Evolutionary conservation across 2,888 invertebrate species (phyloP).

Genomic region (Anthophora plumipes): DNA sequence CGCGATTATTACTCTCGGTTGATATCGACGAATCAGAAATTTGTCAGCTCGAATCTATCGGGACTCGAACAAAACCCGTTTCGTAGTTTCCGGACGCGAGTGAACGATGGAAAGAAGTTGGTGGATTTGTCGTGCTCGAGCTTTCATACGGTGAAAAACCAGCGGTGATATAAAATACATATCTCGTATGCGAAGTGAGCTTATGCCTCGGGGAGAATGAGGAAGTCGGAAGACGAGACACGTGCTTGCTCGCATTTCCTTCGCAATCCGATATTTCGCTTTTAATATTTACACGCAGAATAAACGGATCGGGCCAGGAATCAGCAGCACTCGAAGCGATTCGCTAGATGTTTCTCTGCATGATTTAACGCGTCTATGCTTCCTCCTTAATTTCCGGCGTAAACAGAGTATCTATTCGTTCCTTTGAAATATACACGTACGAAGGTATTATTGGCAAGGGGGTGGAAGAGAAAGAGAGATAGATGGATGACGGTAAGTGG

Average conservation of each 20-base stretch:
- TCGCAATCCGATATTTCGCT: slow-evolving; percentile 47
- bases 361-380: not conserved
- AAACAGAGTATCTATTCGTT: not conserved
- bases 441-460: too few relatives aligned
- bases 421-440: not conserved
- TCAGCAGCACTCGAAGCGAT: not conserved
- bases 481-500: slow-evolving; percentile 1
- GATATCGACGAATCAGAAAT: too few relatives aligned
- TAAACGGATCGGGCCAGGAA: slow-evolving; percentile 16
- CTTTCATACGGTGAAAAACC: slow-evolving; percentile 14
- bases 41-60: too few relatives aligned
- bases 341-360: not conserved
- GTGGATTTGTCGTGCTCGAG: not conserved
- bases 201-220: slow-evolving; percentile 46
- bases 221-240: slow-evolving; percentile 32
- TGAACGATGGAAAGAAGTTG: not conserved
- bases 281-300: slow-evolving; percentile 42
- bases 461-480: too few relatives aligned
- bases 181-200: slow-evolving; percentile 19
- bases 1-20: too few relatives aligned
- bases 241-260: slow-evolving; percentile 38
- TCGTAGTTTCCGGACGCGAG: not conserved
- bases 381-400: not conserved
- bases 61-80: not conserved
- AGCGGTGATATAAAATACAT: slow-evolving; percentile 41